Conservation (phyloP, 2,888 invertebrate genomes). For the Crossocerus cetratus region DNA sequence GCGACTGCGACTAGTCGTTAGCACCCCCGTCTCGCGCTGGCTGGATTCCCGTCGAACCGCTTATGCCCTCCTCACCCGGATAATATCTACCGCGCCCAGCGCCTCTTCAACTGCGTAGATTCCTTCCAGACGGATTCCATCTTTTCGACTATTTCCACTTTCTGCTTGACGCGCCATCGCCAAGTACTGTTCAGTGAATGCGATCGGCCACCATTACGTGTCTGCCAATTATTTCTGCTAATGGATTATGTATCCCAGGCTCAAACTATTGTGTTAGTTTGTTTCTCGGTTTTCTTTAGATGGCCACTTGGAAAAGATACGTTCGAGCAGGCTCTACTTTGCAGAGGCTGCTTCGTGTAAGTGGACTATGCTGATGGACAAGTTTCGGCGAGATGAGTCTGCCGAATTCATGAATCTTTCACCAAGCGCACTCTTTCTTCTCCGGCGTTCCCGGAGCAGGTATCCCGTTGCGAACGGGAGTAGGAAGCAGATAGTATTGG, state of each 20-base stretch:
- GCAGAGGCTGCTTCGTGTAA: neutral
- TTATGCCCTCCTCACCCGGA: constrained; percentile 40
- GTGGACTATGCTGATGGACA: neutral
- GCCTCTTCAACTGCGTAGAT: constrained; percentile 8
- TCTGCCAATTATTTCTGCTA: too few relatives aligned
- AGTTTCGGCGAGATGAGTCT: neutral
- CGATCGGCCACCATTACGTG: too few relatives aligned
- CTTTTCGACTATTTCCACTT: neutral
- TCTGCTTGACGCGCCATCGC: too few relatives aligned
- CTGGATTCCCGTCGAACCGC: constrained; percentile 25
- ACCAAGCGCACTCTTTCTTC: too few relatives aligned
- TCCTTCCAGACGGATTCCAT: neutral
- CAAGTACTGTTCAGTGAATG: too few relatives aligned
- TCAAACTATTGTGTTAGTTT: too few relatives aligned
- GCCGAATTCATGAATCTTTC: too few relatives aligned
- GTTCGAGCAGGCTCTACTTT: too few relatives aligned
- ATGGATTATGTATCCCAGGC: too few relatives aligned
- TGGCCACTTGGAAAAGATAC: too few relatives aligned
- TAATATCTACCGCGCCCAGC: neutral
- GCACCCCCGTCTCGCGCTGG: constrained; percentile 23
- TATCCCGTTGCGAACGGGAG: neutral
- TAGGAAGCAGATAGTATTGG: neutral
- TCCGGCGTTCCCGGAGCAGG: neutral
- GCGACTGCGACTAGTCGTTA: constrained; percentile 32
- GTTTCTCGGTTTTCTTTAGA: too few relatives aligned